Conservation (phyloP, 2,888 invertebrate species). For the Tetrapedia diversipes region DNA sequence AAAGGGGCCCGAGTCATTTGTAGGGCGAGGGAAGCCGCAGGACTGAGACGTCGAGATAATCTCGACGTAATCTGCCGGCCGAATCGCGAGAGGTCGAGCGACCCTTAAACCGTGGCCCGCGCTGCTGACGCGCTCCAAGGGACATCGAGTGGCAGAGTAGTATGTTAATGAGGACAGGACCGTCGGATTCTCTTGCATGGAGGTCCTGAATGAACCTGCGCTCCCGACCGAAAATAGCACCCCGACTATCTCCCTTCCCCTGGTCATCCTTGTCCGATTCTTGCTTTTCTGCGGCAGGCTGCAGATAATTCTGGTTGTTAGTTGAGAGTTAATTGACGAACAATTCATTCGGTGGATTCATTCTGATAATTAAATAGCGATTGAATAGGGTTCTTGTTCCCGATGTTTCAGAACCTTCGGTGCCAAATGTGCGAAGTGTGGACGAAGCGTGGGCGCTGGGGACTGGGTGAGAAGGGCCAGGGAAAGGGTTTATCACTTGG, state of each 20-base stretch:
- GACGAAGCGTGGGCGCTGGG: conserved; percentile 94
- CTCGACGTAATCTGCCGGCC: conserved; percentile 68
- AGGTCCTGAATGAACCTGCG: conserved; percentile 73
- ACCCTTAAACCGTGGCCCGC: conserved; percentile 56
- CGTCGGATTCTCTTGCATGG: conserved; percentile 65
- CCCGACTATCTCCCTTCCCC: conserved; percentile 8
- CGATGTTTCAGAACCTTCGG: conserved; percentile 92
- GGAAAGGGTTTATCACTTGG: conserved; percentile 97
- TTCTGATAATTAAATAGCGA: too few species aligned
- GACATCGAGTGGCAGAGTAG: conserved; percentile 69
- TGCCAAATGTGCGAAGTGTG: conserved; percentile 98
- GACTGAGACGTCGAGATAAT: conserved; percentile 71
- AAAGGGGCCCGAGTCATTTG: conserved; percentile 66
- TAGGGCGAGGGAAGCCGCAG: conserved; percentile 55
- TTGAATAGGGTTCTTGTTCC: too few species aligned
- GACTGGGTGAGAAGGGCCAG: conserved; percentile 99
- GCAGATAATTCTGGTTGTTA: background rate
- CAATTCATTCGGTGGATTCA: background rate
- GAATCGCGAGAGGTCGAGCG: conserved; percentile 56
- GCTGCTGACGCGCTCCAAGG: conserved; percentile 45
- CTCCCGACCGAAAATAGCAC: conserved; percentile 60
- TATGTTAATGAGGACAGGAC: conserved; percentile 76
- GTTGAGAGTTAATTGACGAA: background rate
- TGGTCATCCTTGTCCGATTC: background rate
- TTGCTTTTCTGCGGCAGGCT: background rate